These are phyloP conservation scores for Zosterops pallidus DNA, from an alignment of 2,113 vertebrate species.

Conservation along the genomic window DNA sequence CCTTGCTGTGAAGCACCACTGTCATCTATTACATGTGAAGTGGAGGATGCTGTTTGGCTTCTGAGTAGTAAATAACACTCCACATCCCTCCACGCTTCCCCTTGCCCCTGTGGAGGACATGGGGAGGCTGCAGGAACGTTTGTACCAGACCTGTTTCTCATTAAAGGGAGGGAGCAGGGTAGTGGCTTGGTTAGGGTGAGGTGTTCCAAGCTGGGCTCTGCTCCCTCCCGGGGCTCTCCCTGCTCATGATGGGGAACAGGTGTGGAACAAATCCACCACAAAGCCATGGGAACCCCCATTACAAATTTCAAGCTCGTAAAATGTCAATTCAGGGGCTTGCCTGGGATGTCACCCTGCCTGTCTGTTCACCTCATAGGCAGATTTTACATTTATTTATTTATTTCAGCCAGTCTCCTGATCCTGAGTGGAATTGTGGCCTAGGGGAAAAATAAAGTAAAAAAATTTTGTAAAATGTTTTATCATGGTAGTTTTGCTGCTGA, in stretches of 20 bases:
- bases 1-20: background rate
- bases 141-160: background rate
- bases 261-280: background rate
- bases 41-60: background rate
- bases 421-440: background rate
- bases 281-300: fast-evolving
- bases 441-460: background rate
- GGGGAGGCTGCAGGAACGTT: background rate
- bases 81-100: background rate
- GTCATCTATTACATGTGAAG: background rate
- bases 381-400: background rate
- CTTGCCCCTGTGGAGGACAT: background rate
- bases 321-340: background rate
- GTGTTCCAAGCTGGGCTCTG: background rate
- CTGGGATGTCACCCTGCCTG: background rate
- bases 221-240: fast-evolving
- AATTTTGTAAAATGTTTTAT: background rate
- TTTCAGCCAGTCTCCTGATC: background rate
- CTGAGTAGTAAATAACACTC: background rate
- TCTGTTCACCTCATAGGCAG: background rate
- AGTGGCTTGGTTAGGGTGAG: background rate
- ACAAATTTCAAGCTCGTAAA: background rate
- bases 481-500: background rate
- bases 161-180: background rate
- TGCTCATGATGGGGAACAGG: background rate